Base-by-base conservation (phyloP, 2,888 invertebrate genomes). In the Calephelis perditalis region DNA sequence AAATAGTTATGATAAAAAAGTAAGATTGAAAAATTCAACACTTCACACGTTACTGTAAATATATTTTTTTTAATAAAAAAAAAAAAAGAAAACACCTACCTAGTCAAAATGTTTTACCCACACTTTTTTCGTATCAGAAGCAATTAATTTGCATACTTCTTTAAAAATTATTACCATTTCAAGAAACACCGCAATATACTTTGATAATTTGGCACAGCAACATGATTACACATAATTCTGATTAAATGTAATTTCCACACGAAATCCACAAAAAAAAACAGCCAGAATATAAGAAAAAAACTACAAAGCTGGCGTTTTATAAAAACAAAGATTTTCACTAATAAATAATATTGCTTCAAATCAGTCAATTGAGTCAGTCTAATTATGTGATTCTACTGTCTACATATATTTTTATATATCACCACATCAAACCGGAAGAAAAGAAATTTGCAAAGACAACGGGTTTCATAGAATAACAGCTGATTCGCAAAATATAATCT, bases 271-370 rank as follows among this genome's bases (percentile, higher is more conserved):
- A 52, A 54, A 54, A 37, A 54, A 35, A 54, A 36, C 54, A 54
- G 54, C 54, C 54, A 54, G 54, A 52, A 52, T 52, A 68, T 67
- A 58, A 57, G 57, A 59, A 45, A 59, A 52, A 49, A 43, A 57
- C 61, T 62, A 26, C 58, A 57, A 59, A 58, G 60, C 57, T 64
- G 63, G 62, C 63, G 65, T 63, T 65, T 67, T 64, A 69, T 70
- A 72, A 70, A 72, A 75, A 73, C 71, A 72, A 71, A 74, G 78
- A 72, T 79, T 75, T 67, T 83, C 68, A 80, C 82, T 84, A 86
- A 81, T 84, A 86, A 87, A 86, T 84, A 86, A 86, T 88, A 89
- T 89, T 88, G 88, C 88, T 88, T 86, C 79, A 81, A 84, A 81
- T 89, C 88, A 89, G 88, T 89, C 88, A 77, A 7, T 80, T 80